These are phyloP conservation scores for Urocyon cinereoargenteus DNA, from an alignment of 2,797 vertebrate species.

Conservation along the genomic window DNA sequence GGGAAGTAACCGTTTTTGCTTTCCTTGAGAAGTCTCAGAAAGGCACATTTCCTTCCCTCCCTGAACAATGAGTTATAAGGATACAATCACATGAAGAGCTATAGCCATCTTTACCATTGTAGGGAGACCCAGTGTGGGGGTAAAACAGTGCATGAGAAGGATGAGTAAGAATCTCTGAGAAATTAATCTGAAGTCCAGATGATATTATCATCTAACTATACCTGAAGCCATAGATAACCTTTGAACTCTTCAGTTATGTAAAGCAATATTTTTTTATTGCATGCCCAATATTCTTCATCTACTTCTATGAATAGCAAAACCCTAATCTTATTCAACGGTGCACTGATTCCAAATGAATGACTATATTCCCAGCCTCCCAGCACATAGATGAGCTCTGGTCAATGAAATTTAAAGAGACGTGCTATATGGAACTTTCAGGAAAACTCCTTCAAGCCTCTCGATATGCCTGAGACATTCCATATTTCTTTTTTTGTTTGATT, in stretches of 20 bases:
- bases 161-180: background rate
- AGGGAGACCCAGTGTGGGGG: background rate
- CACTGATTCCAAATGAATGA: background rate
- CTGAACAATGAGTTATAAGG: background rate
- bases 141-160: background rate
- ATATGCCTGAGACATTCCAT: background rate
- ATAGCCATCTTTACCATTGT: background rate
- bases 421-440: background rate
- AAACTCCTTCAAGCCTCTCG: background rate
- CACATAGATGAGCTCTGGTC: background rate
- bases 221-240: background rate
- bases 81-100: background rate
- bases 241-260: background rate
- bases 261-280: background rate
- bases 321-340: background rate
- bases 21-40: background rate
- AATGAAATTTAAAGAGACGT: background rate
- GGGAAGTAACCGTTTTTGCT: background rate
- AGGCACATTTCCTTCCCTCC: background rate
- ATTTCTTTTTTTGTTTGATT: background rate
- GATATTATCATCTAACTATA: background rate
- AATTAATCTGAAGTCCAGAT: background rate
- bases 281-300: background rate
- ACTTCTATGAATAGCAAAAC: background rate
- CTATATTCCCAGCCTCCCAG: background rate